Evolutionary conservation across 2,113 vertebrate genomes (phyloP), one percentile per base, ranked within the genome.

Genomic region (Melanerpes aurifrons): DNA sequence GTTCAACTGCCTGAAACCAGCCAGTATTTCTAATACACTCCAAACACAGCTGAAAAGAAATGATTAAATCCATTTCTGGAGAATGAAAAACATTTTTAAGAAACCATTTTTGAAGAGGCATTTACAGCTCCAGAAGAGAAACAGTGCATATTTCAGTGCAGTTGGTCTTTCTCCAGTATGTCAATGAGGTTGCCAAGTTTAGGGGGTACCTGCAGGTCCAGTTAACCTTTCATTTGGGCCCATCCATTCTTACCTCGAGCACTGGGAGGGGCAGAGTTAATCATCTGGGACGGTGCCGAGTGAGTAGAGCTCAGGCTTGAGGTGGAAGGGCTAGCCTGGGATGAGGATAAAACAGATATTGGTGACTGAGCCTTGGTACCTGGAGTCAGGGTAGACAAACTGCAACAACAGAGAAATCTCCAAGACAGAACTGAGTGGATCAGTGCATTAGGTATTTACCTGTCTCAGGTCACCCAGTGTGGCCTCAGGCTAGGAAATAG

Each of bases 241-340:
- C 85, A 79, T 77, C 75, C 35, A 4, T 96, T 94, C 98, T 98
- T 97, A 99, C 99, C 99, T 99, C 99, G 98, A 96, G 99, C 98
- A 79, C 99, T 99, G 90, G 99, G 98, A 71, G 98, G 98, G 91
- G 99, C 98, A 83, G 99, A 99, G 97, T 98, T 99, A 86, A 98
- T 98, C 97, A 99, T 98, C 97, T 99, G 98, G 68, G 99, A 99
- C 3, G 98, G 99, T 80, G 98, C 99, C 8, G 99, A 99, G 94
- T 99, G 98, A 73, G 99, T 99, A 61, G 99, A 99, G 93, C 99
- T 99, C 97, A 99, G 97, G 95, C 99, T 99, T 86, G 99, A 99
- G 93, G 99, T 99, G 83, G 99, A 99, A 71, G 99, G 99, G 96
- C 99, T 99, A 57, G 99, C 98, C 98, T 99, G 98, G 95, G 89